Percentiles rank a stretch among this genome's conserved stretches.
phyloP scores from a whole-genome alignment of 2,888 invertebrate genomes.

The Eulithis testata region DNA sequence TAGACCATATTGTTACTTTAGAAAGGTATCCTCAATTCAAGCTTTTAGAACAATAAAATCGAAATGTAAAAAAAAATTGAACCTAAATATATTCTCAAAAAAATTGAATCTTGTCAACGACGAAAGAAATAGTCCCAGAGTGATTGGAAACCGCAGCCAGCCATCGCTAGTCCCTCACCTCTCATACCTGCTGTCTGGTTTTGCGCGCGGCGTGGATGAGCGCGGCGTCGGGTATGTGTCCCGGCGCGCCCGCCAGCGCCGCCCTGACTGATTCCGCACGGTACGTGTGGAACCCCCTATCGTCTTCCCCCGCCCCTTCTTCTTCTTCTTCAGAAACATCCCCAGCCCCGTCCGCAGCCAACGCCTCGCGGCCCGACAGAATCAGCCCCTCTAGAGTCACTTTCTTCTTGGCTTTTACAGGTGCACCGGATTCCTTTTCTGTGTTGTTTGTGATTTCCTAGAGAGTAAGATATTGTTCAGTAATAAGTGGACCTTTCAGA shows the following conservation, averaged over 20 bases:
- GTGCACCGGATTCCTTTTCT: constrained; percentile 48
- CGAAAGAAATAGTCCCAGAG: no score
- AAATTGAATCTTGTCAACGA: no score
- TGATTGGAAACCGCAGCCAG: constrained; percentile 44
- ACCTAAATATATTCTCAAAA: no score
- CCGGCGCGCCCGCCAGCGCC: constrained; percentile 89
- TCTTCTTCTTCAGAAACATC: constrained; percentile 86
- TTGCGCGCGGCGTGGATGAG: constrained; percentile 99
- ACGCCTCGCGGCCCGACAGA: constrained; percentile 91
- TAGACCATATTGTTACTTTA: no score
- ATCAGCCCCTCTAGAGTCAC: constrained; percentile 85
- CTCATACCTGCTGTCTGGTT: constrained; percentile 94
- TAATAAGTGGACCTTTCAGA: constrained; percentile 3
- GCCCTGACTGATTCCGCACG: constrained; percentile 89
- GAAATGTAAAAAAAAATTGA: no score
- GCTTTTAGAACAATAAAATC: no score
- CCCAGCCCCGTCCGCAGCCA: constrained; percentile 90
- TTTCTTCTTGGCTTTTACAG: constrained; percentile 66
- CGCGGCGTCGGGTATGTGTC: constrained; percentile 98
- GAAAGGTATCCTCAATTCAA: no score
- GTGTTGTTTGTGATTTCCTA: constrained; percentile 49
- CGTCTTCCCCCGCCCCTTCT: constrained; percentile 73
- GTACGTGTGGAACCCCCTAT: constrained; percentile 78
- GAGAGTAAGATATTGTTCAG: constrained; percentile 18
- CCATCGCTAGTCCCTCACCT: constrained; percentile 88